Base-by-base conservation (phyloP, 2,888 invertebrate species). In the Leucoptera coffeella region DNA sequence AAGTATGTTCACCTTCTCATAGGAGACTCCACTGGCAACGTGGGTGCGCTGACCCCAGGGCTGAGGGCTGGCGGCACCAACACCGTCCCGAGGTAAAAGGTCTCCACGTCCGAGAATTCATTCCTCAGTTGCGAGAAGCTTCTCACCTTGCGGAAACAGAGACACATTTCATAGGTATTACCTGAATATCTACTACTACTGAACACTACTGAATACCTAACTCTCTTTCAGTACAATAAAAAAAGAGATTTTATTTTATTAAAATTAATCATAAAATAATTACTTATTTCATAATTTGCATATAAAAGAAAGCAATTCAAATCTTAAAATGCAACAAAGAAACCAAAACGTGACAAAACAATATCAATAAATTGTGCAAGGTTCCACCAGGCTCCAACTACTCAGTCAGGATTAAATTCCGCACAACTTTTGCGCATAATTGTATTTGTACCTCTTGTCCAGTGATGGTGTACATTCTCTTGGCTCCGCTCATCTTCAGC, bases 401-500 rank as follows among this genome's bases (percentile, higher is more conserved):
- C n/a, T n/a, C n/a, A n/a, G n/a, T n/a, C n/a, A n/a, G n/a, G n/a
- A n/a, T n/a, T n/a, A n/a, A n/a, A n/a, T n/a, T n/a, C n/a, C n/a
- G n/a, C n/a, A n/a, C n/a, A n/a, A n/a, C n/a, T n/a, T n/a, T n/a
- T n/a, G n/a, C n/a, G n/a, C n/a, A n/a, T n/a, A n/a, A n/a, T n/a
- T n/a, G n/a, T n/a, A n/a, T n/a, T n/a, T n/a, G n/a, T 64, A 90
- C 94, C 81, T 92, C 90, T 72, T 89, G 91, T 17, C 91, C 90
- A 17, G 85, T 83, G 24, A 89, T 86, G 15, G 94, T 93, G 62
- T 87, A 92, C 84, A 93, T 89, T 52, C 86, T 77, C 53, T 88
- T 87, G 35, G 89, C 90, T 32, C 89, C 86, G 45, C 80, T 88
- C 82, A 91, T 88, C 72, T 90, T 91, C 35, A 95, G 73, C 24